Evolutionary conservation across 2,113 vertebrate genomes (phyloP).

Genomic region (Neopipo cinnamomea): DNA sequence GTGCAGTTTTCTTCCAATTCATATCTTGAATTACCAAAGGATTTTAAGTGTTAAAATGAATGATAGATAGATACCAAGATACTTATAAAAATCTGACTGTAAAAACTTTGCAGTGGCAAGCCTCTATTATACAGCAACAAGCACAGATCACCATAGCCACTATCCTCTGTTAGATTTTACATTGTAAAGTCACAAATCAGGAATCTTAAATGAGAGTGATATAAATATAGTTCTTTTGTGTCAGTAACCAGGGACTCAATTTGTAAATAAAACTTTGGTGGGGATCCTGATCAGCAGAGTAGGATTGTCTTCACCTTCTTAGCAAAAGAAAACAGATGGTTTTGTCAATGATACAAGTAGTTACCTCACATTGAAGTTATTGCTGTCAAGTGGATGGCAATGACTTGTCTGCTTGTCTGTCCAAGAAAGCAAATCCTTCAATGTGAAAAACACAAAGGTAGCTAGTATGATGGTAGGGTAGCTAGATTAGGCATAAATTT

Average conservation of each 20-base stretch:
- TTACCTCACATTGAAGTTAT: not conserved
- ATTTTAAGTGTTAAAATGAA: not conserved
- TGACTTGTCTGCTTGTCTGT: not conserved
- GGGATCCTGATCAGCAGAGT: not conserved
- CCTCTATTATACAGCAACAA: not conserved
- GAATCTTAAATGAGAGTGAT: not conserved
- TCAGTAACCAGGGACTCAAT: not conserved
- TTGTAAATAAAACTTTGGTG: not conserved
- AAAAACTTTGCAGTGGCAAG: not conserved
- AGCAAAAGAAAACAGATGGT: not conserved
- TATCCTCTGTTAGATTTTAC: not conserved
- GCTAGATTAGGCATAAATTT: not conserved
- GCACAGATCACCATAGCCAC: not conserved
- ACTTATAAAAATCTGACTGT: not conserved
- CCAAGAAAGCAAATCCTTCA: not conserved
- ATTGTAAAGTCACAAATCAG: not conserved
- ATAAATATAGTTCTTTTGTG: not conserved
- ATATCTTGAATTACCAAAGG: not conserved
- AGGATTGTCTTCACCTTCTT: not conserved
- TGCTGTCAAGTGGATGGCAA: not conserved
- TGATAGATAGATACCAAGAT: not conserved
- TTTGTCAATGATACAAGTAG: not conserved
- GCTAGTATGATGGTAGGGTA: not conserved
- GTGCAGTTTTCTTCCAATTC: not conserved
- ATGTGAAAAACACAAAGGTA: not conserved